phyloP scores from a whole-genome alignment of 2,113 vertebrate genomes.

The Fulica atra region DNA sequence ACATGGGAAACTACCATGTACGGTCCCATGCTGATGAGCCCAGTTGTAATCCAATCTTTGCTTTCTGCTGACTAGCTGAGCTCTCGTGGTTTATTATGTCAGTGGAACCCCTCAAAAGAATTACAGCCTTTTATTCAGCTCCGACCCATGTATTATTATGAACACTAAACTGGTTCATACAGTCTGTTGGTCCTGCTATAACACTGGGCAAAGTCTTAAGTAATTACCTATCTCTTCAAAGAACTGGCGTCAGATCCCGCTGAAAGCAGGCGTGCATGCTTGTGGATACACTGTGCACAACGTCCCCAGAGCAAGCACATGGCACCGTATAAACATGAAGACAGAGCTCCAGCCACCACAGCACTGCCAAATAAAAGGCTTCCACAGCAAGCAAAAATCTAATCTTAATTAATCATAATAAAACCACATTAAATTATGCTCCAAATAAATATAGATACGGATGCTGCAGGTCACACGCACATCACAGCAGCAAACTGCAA shows the following conservation, averaged over 20 bases:
- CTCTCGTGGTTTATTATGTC: conserved; percentile 77
- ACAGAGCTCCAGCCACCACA: not conserved
- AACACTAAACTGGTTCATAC: conserved; percentile 63
- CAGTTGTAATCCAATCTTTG: conserved; percentile 60
- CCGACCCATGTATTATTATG: conserved; percentile 73
- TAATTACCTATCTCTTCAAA: conserved; percentile 71
- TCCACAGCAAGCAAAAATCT: not conserved
- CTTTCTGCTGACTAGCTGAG: conserved; percentile 73
- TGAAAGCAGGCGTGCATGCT: not conserved
- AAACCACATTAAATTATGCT: not conserved
- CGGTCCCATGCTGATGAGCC: conserved; percentile 31
- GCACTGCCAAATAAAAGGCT: not conserved
- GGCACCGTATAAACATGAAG: not conserved
- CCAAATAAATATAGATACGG: not conserved
- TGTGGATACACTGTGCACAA: not conserved
- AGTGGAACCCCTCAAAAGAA: conserved; percentile 78
- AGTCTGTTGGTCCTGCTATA: conserved; percentile 55
- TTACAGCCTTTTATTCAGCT: conserved; percentile 77
- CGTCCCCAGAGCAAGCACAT: not conserved
- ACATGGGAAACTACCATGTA: conserved; percentile 44
- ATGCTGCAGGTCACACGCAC: not conserved
- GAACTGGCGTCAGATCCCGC: conserved; percentile 32
- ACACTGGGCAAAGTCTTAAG: conserved; percentile 67
- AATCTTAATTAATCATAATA: not conserved
- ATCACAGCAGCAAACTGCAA: not conserved